Conservation (phyloP, 2,888 invertebrate genomes). For the Vesta saturnalis region DNA sequence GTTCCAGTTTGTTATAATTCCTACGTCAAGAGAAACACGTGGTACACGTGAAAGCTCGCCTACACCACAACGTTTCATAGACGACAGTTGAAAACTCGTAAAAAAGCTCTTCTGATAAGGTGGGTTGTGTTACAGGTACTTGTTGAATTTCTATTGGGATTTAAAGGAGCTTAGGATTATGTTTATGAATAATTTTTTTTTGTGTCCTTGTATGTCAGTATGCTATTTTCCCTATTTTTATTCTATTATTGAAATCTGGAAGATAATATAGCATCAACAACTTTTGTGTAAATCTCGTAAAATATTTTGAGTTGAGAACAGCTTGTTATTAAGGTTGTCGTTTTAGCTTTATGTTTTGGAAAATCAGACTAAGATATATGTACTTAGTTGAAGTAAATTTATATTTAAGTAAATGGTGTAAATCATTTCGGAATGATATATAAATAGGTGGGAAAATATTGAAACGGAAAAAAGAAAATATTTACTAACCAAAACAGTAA, state of each 20-base stretch:
- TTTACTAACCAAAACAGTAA: too few relatives aligned
- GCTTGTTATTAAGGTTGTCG: too few relatives aligned
- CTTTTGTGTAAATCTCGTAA: not conserved
- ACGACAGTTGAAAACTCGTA: slow-evolving; percentile 17
- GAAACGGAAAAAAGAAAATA: too few relatives aligned
- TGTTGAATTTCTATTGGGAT: slow-evolving; percentile 30
- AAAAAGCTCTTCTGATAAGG: slow-evolving; percentile 8
- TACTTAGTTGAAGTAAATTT: too few relatives aligned
- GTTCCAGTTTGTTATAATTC: slow-evolving; percentile 17
- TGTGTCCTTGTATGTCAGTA: not conserved
- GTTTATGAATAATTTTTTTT: slow-evolving; percentile 18
- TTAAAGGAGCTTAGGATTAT: slow-evolving; percentile 8
- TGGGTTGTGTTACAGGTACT: slow-evolving; percentile 10
- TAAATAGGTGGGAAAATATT: too few relatives aligned
- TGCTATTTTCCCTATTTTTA: not conserved
- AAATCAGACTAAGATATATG: too few relatives aligned
- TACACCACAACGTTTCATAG: slow-evolving; percentile 27
- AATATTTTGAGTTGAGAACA: too few relatives aligned
- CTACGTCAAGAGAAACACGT: slow-evolving; percentile 38
- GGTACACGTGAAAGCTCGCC: slow-evolving; percentile 42
- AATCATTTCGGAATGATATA: too few relatives aligned
- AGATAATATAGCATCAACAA: not conserved
- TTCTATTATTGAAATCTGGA: not conserved
- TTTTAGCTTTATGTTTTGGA: too few relatives aligned
- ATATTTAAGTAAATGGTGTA: too few relatives aligned